phyloP scores from a whole-genome alignment of 2,888 invertebrate species.

The Hypena proboscidalis region DNA sequence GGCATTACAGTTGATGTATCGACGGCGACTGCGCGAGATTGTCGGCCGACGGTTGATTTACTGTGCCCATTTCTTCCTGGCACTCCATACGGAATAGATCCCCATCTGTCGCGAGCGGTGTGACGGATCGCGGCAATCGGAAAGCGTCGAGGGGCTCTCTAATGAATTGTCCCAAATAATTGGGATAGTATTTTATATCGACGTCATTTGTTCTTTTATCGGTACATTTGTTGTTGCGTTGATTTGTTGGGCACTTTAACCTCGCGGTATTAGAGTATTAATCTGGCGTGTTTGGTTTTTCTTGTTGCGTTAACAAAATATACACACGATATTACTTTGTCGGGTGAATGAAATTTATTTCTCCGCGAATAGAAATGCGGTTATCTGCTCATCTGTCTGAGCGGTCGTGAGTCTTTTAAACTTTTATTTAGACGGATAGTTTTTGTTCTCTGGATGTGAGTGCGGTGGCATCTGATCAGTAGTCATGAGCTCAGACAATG shows the following conservation, averaged over 20 bases:
- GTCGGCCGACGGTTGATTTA: conserved; percentile 82
- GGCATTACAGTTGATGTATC: conserved; percentile 84
- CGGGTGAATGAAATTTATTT: conserved; percentile 31
- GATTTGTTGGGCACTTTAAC: conserved; percentile 80
- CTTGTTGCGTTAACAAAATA: conserved; percentile 35
- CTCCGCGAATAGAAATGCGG: conserved; percentile 32
- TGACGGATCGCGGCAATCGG: conserved; percentile 79
- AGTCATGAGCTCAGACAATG: conserved; percentile 60
- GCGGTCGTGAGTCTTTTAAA: conserved; percentile 35
- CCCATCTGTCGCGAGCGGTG: conserved; percentile 75
- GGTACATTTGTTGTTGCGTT: conserved; percentile 78
- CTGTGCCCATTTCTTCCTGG: conserved; percentile 79
- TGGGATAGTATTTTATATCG: conserved; percentile 83
- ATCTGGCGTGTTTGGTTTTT: conserved; percentile 51
- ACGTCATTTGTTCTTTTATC: conserved; percentile 79
- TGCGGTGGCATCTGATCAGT: conserved; percentile 55
- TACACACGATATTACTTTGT: conserved; percentile 26
- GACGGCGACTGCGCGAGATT: conserved; percentile 81
- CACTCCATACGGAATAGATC: conserved; percentile 79
- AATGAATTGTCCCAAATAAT: conserved; percentile 85
- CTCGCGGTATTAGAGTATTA: conserved; percentile 63
- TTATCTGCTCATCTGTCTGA: conserved; percentile 42
- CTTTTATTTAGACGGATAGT: conserved; percentile 43
- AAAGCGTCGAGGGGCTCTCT: conserved; percentile 76
- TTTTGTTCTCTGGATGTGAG: conserved; percentile 42